Base-by-base conservation (phyloP, 2,888 invertebrate genomes). In the Spisula subtruncata region DNA sequence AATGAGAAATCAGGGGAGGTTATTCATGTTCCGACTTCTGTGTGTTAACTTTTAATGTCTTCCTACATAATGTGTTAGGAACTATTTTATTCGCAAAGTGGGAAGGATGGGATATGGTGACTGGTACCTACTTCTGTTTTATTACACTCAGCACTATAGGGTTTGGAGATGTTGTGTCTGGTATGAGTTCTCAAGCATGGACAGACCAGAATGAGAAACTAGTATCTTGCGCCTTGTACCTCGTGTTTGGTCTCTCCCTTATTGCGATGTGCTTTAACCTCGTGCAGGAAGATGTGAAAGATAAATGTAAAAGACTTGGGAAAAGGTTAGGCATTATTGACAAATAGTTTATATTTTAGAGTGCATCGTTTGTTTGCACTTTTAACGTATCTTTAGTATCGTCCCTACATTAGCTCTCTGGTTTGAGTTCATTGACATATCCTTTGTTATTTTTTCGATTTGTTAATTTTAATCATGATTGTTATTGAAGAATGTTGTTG, bases 241-340 rank as follows among this genome's bases (percentile, higher is more conserved):
- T 97, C 48, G 93, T 97, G 82, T 94, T 97, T 35, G 97, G 97
- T 32, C 95, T 97, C 91, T 97, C 97, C 6, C 94, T 97, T 20
- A 96, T 97, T 71, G 97, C 97, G 75, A 97, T 97, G 97, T 97
- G 97, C 90, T 97, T 97, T 92, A 96, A 97, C 86, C 93, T 97
- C 54, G 97, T 97, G 93, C 97, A 97, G 92, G 97, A 97, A 89
- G 97, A 97, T 90, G 96, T 97, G 54, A 96, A 96, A 83, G 95
- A 95, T 54, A 97, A 97, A 93, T 96, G 96, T 85, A 94, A 95
- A 60, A 96, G 96, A 96, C 89, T 97, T 1, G 97, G 96, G 0
- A 94, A 92, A 87, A 97, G 96, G 91, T 93, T 97, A 46, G 97
- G 97, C n/a, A 95, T 97, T 41, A 94, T 96, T 35, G 96, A 96